A percentile compares a stretch with the other conserved stretches of the same genome.
These are phyloP conservation scores for Poeciliopsis paucimaculata DNA, from an alignment of 2,797 vertebrate genomes.

Conservation along the genomic window DNA sequence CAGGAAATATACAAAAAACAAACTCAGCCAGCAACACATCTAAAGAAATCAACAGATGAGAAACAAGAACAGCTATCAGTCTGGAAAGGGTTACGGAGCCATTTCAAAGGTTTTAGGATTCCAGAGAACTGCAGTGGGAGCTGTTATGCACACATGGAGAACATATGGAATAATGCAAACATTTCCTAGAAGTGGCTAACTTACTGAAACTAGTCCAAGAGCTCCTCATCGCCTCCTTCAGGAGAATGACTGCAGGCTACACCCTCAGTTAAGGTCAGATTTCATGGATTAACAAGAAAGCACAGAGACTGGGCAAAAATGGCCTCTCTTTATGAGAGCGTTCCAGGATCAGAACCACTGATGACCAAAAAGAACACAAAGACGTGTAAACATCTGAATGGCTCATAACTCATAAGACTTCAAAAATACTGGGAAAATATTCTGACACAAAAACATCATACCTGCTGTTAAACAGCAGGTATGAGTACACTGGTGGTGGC, in stretches of 20 bases:
- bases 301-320: background rate
- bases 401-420: background rate
- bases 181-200: background rate
- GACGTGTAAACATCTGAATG: background rate
- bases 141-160: background rate
- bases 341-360: background rate
- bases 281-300: background rate
- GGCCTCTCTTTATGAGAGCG: background rate
- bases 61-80: background rate
- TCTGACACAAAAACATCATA: background rate
- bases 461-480: background rate
- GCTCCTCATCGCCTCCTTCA: background rate
- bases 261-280: background rate
- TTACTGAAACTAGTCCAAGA: background rate
- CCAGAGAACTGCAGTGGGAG: background rate
- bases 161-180: background rate
- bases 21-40: background rate
- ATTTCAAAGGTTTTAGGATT: background rate
- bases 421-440: background rate
- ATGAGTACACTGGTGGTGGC: background rate
- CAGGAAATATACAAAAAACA: background rate
- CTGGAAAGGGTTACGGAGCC: background rate
- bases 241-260: background rate
- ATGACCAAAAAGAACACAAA: background rate
- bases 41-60: background rate